Conservation (phyloP, 2,797 vertebrate genomes). For the Xenops minutus region DNA sequence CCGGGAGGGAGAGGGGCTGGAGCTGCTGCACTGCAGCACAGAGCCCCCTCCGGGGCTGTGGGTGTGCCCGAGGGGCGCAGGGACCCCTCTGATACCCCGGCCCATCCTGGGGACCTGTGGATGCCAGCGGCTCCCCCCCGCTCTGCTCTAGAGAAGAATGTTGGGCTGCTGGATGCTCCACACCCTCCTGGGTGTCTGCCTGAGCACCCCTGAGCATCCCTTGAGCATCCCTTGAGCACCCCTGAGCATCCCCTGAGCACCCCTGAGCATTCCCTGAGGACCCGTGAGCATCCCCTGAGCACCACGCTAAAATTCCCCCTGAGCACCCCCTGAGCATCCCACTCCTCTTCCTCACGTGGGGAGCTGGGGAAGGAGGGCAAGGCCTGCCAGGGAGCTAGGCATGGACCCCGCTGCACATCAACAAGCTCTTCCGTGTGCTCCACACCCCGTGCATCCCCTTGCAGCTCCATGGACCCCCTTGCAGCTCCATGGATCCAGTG, state of each 20-base stretch:
- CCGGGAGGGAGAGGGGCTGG: neutral
- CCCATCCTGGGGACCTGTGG: neutral
- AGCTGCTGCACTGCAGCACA: conserved; percentile 46
- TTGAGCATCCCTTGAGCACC: neutral
- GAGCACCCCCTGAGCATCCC: neutral
- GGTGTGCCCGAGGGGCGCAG: neutral
- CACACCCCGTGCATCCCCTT: neutral
- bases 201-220: neutral
- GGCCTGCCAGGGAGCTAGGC: neutral
- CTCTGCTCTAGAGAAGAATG: neutral
- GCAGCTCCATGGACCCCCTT: fast-evolving
- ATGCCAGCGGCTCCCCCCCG: neutral
- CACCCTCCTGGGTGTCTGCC: neutral
- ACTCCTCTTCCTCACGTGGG: neutral
- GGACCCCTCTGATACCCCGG: neutral
- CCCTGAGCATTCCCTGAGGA: neutral
- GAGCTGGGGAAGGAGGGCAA: neutral
- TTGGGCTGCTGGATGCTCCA: neutral
- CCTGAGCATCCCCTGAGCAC: neutral
- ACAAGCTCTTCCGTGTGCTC: neutral
- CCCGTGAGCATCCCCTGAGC: neutral
- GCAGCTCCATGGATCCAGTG: neutral
- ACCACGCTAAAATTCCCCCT: too few species aligned
- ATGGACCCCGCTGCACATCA: neutral
- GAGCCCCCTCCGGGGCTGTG: neutral